Base-by-base conservation (phyloP, 2,888 invertebrate genomes). In the Troides oblongomaculatus region DNA sequence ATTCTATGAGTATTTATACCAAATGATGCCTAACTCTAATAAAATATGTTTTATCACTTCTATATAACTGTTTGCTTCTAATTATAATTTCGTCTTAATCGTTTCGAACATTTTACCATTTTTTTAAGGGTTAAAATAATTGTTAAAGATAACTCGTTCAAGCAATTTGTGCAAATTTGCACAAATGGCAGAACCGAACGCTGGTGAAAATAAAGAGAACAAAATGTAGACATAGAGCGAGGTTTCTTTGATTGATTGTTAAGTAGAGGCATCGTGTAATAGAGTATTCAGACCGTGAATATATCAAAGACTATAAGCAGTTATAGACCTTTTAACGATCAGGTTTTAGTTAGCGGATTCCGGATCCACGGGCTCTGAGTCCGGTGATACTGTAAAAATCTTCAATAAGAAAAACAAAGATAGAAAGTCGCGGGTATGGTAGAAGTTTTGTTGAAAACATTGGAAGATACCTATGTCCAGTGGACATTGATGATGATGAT, bases 161-260 rank as follows among this genome's bases (percentile, higher is more conserved):
- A 30, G 30, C 3, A 3, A 3, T 30, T 30, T 30, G 30, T 30
- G 30, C 3, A 30, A 58, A 58, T 64, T 57, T 21, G 21, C 21
- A 17, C 10, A 46, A 65, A 12, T n/a, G 10, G 18, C 58, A 59
- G 43, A 46, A 25, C 46, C 10, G 25, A 65, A 56, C 46, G 3
- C 39, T 39, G 39, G 21, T 57, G 58, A 43, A 56, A 56, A 43
- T 57, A 57, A 39, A 36, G 18, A 43, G 30, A 66, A 60, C n/a
- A 67, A 56, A 66, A 60, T 53, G 57, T 57, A 46, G 17, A 63
- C 46, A 46, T 25, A 64, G 57, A 46, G 56, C 62, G 74, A 70
- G 74, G 73, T 73, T 75, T 74, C 72, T 74, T 75, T 74, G 74
- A 78, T 77, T 78, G 77, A 76, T 75, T 75, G 75, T 76, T 77